Base-by-base conservation (phyloP, 2,113 vertebrate species). In the Panthera leo region DNA sequence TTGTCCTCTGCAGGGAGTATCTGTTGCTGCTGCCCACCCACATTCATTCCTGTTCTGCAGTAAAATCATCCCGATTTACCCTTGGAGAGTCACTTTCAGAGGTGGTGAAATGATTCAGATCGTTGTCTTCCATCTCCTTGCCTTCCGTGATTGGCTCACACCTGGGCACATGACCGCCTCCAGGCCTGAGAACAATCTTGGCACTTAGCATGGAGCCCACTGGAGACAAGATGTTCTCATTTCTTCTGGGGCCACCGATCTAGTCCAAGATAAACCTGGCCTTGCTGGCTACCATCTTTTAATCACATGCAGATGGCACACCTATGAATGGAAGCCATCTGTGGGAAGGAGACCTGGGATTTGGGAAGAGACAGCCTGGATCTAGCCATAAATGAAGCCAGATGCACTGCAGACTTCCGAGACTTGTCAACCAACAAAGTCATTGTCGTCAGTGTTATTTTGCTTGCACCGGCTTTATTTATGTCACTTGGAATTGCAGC, bases 241-340 rank as follows among this genome's bases (percentile, higher is more conserved):
- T 91, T 89, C 79, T 70, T n/a, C 58, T 53, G 7, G 70, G 55
- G 31, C n/a, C 55, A 31, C 75, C 3, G 39, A 45, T 15, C n/a
- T 70, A 51, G 36, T 34, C 55, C n/a, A 25, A 5, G 15, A 4
- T 6, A 15, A 89, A 53, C 58, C 29, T 45, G 86, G 34, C 45
- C 39, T 36, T n/a, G 10, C 42, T n/a, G 73, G 71, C 21, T 8
- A 18, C 42, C 42, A 9, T 45, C 53, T 53, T n/a, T 36, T 55
- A 0, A 3, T 36, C 70, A n/a, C 15, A 7, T 0, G 34, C 58
- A 68, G 55, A 45, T 13, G 76, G 36, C 21, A n/a, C 0, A 55
- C 7, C 23, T 34, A 61, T 12, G 1, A 13, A 5, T 70, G 73
- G 48, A 65, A 48, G 15, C 36, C 11, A 29, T 5, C 42, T 63